A percentile compares a stretch with the other conserved stretches of the same genome.
Evolutionary conservation across 1,140 invertebrate genomes (phyloP).

Genomic region (Centruroides sculpturatus): DNA sequence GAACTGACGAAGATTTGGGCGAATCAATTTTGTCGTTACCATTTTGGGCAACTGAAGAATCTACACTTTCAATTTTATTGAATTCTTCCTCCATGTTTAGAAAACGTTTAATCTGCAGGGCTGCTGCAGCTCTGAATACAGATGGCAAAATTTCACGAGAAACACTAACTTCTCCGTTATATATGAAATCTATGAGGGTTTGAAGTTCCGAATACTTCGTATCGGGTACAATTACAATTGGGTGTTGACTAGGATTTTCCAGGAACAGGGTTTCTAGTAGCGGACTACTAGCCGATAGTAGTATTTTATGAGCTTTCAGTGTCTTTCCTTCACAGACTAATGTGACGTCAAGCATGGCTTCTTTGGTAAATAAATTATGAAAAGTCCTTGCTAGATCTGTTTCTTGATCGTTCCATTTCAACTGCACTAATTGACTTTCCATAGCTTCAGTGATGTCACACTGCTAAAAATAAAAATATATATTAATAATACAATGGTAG

Average conservation of each 20-base stretch:
- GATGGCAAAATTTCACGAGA: constrained; percentile 70
- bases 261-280: constrained; percentile 87
- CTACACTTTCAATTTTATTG: too few species aligned
- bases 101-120: constrained; percentile 65
- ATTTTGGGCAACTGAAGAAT: too few species aligned
- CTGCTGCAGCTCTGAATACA: constrained; percentile 67
- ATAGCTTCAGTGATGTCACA: too few species aligned
- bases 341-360: constrained; percentile 81
- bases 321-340: constrained; percentile 78
- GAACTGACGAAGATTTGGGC: too few species aligned
- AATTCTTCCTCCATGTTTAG: too few species aligned
- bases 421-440: too few species aligned
- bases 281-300: constrained; percentile 83
- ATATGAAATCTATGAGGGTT: constrained; percentile 61
- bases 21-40: too few species aligned
- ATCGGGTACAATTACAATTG: constrained; percentile 81
- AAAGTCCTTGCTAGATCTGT: constrained; percentile 79
- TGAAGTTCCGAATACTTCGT: constrained; percentile 73
- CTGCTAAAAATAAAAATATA: too few species aligned
- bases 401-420: constrained; percentile 87
- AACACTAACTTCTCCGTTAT: constrained; percentile 78
- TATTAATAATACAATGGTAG: too few species aligned
- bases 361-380: constrained; percentile 73
- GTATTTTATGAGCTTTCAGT: constrained; percentile 82
- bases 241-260: constrained; percentile 71